Evolutionary conservation across 2,888 invertebrate genomes (phyloP).

Genomic region (Diloba caeruleocephala): DNA sequence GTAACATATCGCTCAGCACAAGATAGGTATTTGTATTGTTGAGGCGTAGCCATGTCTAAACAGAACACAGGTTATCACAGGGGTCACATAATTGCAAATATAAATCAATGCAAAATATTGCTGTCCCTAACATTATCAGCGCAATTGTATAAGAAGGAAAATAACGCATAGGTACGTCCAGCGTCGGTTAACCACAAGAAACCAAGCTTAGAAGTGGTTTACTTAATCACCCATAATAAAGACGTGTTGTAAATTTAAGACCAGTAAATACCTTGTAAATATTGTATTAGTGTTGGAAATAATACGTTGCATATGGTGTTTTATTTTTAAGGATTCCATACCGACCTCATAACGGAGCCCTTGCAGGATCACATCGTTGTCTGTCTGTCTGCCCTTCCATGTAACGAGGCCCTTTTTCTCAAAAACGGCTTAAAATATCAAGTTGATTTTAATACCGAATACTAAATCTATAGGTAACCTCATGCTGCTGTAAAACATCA

Average conservation of each 20-base stretch:
- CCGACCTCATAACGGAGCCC: too few species aligned
- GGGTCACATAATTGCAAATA: conserved; percentile 43
- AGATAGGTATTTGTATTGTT: conserved; percentile 31
- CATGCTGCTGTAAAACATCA: too few species aligned
- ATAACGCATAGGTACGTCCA: too few species aligned
- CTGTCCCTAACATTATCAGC: conserved; percentile 24
- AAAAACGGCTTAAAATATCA: too few species aligned
- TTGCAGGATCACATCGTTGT: too few species aligned
- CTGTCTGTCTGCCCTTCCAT: too few species aligned
- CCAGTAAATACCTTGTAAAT: conserved; percentile 21
- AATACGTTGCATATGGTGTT: conserved; percentile 9
- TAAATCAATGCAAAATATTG: conserved; percentile 41
- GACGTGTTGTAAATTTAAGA: conserved; percentile 28
- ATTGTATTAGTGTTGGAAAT: conserved; percentile 25
- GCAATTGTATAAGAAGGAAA: conserved; percentile 25
- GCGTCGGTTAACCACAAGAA: conserved; percentile 46
- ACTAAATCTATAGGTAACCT: too few species aligned
- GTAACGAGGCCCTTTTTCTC: too few species aligned
- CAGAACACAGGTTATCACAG: conserved; percentile 51
- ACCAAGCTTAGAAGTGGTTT: conserved; percentile 8
- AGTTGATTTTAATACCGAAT: too few species aligned
- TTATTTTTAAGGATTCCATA: not conserved
- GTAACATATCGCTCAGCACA: conserved; percentile 23
- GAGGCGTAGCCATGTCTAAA: conserved; percentile 18
- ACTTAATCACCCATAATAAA: conserved; percentile 25